Conservation (phyloP, 2,888 invertebrate genomes). For the Junonia oenone region DNA sequence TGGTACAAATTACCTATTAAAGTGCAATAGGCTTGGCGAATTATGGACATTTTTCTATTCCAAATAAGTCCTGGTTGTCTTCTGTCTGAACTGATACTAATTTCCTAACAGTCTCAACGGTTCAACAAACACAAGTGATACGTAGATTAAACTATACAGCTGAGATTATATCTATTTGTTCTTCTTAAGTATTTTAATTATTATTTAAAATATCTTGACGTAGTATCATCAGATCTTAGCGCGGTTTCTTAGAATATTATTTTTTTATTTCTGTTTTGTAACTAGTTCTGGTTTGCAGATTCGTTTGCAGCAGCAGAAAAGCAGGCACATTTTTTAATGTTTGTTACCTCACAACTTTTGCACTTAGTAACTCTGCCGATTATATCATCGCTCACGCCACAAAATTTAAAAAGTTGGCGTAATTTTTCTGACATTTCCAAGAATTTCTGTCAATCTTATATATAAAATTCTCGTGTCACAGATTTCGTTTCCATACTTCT, state of each 20-base stretch:
- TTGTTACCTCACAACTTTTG: too few species aligned
- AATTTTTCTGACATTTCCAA: too few species aligned
- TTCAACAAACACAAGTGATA: conserved; percentile 2
- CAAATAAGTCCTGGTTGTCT: background rate
- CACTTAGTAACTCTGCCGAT: too few species aligned
- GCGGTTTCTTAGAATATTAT: background rate
- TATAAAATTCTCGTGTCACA: too few species aligned
- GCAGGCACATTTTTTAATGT: too few species aligned
- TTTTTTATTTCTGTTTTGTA: background rate
- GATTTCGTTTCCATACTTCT: too few species aligned
- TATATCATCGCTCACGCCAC: too few species aligned
- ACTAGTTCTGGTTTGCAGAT: too few species aligned
- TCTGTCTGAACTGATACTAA: conserved; percentile 6
- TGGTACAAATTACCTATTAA: too few species aligned
- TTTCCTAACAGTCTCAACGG: background rate
- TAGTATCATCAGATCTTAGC: background rate
- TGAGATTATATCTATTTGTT: conserved; percentile 3
- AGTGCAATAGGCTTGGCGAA: conserved; percentile 21
- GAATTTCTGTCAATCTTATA: too few species aligned
- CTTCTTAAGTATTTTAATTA: background rate
- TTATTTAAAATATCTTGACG: background rate
- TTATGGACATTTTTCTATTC: conserved; percentile 15
- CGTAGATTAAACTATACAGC: background rate
- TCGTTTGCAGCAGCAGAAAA: too few species aligned
- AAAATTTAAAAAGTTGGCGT: too few species aligned